These are phyloP conservation scores for Andrena dorsata DNA, from an alignment of 2,888 invertebrate genomes.

Conservation along the genomic window DNA sequence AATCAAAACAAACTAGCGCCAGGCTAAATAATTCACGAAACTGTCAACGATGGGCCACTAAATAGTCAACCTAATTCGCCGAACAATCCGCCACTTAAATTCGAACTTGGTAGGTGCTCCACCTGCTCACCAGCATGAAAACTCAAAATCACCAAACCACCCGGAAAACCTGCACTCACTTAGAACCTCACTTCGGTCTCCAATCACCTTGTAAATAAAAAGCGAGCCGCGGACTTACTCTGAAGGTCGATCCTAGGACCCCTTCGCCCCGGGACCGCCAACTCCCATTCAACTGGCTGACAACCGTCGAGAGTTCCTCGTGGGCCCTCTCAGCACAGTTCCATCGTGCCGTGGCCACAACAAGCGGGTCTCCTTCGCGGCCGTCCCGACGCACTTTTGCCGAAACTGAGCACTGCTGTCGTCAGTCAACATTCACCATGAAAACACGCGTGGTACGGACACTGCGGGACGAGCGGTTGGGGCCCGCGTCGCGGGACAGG, in stretches of 20 bases:
- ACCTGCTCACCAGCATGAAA: too few relatives aligned
- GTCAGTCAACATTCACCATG: neutral
- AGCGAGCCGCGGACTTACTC: too few relatives aligned
- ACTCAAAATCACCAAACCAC: too few relatives aligned
- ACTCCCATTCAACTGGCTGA: neutral
- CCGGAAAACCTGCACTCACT: too few relatives aligned
- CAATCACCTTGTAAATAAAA: too few relatives aligned
- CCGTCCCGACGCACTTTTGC: slow-evolving; percentile 1
- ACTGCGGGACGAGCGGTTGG: neutral
- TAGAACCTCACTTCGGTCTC: too few relatives aligned
- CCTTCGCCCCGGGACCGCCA: neutral
- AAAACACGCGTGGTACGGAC: neutral
- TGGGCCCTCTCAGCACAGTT: neutral
- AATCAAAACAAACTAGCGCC: too few relatives aligned
- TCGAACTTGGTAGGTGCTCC: too few relatives aligned
- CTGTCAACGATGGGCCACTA: too few relatives aligned
- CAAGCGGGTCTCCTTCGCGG: slow-evolving; percentile 2
- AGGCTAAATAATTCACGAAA: too few relatives aligned
- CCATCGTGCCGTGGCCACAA: neutral
- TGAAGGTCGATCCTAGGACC: slow-evolving; percentile 6
- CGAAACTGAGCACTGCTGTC: neutral
- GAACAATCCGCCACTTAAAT: too few relatives aligned
- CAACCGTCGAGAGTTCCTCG: neutral
- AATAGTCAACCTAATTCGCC: too few relatives aligned
- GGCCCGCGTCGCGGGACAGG: neutral